These are phyloP conservation scores for Zosterops japonicus DNA, from an alignment of 2,113 vertebrate genomes.

Conservation along the genomic window DNA sequence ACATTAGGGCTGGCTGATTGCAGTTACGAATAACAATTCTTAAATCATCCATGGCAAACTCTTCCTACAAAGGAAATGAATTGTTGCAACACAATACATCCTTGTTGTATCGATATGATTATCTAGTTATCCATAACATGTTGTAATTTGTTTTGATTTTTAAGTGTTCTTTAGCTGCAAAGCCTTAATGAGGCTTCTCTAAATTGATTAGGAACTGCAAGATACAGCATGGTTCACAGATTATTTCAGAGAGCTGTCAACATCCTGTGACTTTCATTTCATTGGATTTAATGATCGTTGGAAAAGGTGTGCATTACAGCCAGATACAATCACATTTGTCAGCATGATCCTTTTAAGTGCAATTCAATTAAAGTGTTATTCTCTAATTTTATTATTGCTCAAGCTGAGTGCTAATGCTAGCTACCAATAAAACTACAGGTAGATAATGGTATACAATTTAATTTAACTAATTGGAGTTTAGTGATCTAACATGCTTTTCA, in stretches of 20 bases:
- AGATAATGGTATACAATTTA: slow-evolving; percentile 94
- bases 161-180: slow-evolving; percentile 78
- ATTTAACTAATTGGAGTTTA: slow-evolving; percentile 97
- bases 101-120: slow-evolving; percentile 78
- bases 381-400: slow-evolving; percentile 94
- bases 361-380: slow-evolving; percentile 98
- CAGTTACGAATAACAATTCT: slow-evolving; percentile 73
- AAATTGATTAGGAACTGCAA: slow-evolving; percentile 88
- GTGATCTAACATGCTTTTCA: slow-evolving; percentile 92
- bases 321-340: slow-evolving; percentile 95
- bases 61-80: slow-evolving; percentile 73
- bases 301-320: slow-evolving; percentile 86
- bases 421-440: slow-evolving; percentile 83
- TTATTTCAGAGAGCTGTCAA: slow-evolving; percentile 88
- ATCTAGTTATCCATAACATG: slow-evolving; percentile 79
- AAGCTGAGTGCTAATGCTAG: slow-evolving; percentile 82
- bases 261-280: slow-evolving; percentile 86
- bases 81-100: slow-evolving; percentile 72
- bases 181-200: slow-evolving; percentile 81
- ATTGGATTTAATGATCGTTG: slow-evolving; percentile 91
- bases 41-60: slow-evolving; percentile 72
- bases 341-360: slow-evolving; percentile 97
- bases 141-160: slow-evolving; percentile 87
- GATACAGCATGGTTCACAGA: slow-evolving; percentile 81
- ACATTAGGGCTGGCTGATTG: slow-evolving; percentile 26